Evolutionary conservation across 2,888 invertebrate genomes (phyloP), one percentile per base, ranked within the genome.

Genomic region (Erebia aethiops): DNA sequence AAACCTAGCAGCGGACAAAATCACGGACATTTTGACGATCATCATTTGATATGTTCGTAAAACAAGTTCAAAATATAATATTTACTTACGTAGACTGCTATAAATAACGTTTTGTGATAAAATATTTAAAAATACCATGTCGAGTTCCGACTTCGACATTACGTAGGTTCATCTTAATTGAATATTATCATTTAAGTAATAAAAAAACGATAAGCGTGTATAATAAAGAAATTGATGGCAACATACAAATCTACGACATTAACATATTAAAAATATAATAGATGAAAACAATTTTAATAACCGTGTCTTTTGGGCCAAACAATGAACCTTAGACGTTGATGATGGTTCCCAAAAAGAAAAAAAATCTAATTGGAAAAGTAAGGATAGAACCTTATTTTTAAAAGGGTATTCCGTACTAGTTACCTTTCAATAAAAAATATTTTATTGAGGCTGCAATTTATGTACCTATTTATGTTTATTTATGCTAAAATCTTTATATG

Each of bases 301-400:
- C 68, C 69, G 54, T 73, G 26, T 71, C 73, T 56, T 62, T 57
- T 60, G 62, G 54, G 51, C 65, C 58, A 62, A 46, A 66, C 65
- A 58, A 63, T 41, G 52, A 52, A 65, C 14, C 62, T 18, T 35
- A 41, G 46, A 54, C 66, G 71, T 66, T 62, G 68, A 66, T 71
- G 67, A 73, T 69, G 69, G 69, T 69, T 68, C 54, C 26, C 54
- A 56, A 69, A 21, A 67, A 56, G 41, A 70, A 67, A 70, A 67
- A 65, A 62, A 67, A 21, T 63, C 43, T 41, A 13, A 69, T n/a
- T 52, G 41, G 54, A 56, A 11, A 41, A 62, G 46, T 18, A 11
- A n/a, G 14, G 54, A 35, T 16, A 11, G 21, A 62, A 13, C 61
- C 18, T 4, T 16, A 9, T 21, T 14, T 18, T 49, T 1, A 21